Base-by-base conservation (phyloP, 2,888 invertebrate species). In the Eubasilissa splendida region DNA sequence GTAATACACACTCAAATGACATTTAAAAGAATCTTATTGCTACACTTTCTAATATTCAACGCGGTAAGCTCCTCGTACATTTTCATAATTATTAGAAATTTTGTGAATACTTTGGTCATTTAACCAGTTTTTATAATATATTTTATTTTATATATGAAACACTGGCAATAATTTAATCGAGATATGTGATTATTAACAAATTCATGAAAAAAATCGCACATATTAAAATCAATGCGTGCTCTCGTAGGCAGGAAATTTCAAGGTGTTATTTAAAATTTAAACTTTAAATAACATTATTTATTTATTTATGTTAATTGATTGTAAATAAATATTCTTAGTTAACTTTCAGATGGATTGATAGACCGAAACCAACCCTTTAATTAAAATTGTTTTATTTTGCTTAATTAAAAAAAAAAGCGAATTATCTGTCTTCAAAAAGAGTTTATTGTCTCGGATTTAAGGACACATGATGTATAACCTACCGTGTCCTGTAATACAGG, bases 31-130 rank as follows among this genome's bases (percentile, higher is more conserved):
- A 68, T 42, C 68, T 68, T 68, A 68, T 42, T 52, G 52, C 22
- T 9, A 50, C 52, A 14, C 52, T 68, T 68, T 52, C 68, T 52
- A 52, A 52, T 0, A 68, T 68, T 68, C 50, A 50, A 63, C 22
- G 33, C 8, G 22, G 60, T 66, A 66, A 66, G 50, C n/a, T 42
- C 12, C 3, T 14, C 66, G 58, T 58, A 42, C 52, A n/a, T 68
- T 50, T 11, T 68, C 12, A 68, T 68, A 8, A 68, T 68, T 68
- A 66, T 66, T 66, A 68, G 52, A 68, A 68, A 68, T 52, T 68
- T 52, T n/a, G 4, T 12, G 14, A 68, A 14, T 68, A n/a, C 50
- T 52, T 68, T 7, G 42, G 50, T 68, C 50, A 68, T 68, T 68
- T n/a, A 10, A 52, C 68, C 50, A 68, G 68, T 68, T 68, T 68